Percentiles rank a stretch among this genome's conserved stretches.
Evolutionary conservation across 2,797 vertebrate genomes (phyloP).

Genomic region (Chelonia mydas): DNA sequence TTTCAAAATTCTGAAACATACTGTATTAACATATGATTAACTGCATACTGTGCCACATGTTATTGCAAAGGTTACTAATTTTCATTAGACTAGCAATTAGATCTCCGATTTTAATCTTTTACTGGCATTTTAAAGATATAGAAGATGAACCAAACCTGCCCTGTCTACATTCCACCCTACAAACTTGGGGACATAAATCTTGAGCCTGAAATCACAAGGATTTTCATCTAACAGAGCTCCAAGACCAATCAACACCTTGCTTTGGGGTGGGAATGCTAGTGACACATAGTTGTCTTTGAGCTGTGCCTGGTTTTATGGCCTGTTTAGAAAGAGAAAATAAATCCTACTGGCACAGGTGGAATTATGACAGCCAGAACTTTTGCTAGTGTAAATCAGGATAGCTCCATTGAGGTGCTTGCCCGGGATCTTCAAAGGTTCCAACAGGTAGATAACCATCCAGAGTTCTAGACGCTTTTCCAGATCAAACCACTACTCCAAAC

Average conservation of each 20-base stretch:
- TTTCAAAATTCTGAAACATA: slow-evolving; percentile 57
- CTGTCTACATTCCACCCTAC: neutral
- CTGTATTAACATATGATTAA: slow-evolving; percentile 56
- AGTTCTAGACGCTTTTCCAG: neutral
- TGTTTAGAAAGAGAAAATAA: neutral
- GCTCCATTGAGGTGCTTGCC: neutral
- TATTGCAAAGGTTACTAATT: slow-evolving; percentile 63
- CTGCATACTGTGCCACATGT: slow-evolving; percentile 44
- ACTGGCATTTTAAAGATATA: slow-evolving; percentile 59
- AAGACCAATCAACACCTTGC: neutral
- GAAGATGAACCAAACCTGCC: neutral
- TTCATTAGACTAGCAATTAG: slow-evolving; percentile 61
- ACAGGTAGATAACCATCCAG: neutral
- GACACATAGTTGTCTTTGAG: neutral
- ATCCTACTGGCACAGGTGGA: neutral
- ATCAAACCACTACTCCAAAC: neutral
- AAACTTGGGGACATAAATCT: neutral
- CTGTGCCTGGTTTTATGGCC: neutral
- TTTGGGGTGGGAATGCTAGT: neutral
- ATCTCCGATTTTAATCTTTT: slow-evolving; percentile 62
- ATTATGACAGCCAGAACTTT: neutral
- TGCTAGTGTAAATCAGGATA: neutral
- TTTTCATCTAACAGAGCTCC: neutral
- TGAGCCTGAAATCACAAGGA: neutral
- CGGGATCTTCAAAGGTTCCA: neutral